Evolutionary conservation across 2,113 vertebrate species (phyloP).

Genomic region (Phalacrocorax brasilianus): DNA sequence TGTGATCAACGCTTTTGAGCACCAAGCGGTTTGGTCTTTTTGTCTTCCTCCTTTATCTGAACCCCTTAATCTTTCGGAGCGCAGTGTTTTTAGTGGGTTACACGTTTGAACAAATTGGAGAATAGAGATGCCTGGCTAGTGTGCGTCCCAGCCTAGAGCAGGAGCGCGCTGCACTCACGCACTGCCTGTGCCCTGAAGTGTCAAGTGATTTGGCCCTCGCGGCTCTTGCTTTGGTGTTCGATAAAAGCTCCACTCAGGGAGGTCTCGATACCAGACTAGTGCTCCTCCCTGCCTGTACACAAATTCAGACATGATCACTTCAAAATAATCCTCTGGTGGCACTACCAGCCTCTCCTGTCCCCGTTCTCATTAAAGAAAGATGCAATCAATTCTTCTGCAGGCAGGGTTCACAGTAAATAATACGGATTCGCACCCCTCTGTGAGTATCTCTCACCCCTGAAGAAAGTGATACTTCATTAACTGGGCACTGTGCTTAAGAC

Average conservation of each 20-base stretch:
- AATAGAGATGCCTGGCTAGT: neutral
- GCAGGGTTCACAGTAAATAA: neutral
- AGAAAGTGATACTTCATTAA: slow-evolving; percentile 40
- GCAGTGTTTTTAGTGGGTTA: neutral
- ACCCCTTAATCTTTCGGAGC: neutral
- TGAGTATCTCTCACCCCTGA: slow-evolving; percentile 18
- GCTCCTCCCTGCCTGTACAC: neutral
- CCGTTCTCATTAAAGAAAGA: slow-evolving; percentile 31
- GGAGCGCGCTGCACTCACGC: neutral
- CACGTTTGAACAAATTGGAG: neutral
- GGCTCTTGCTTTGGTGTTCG: neutral
- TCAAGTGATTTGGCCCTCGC: neutral
- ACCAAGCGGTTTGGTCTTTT: neutral
- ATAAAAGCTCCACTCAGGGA: neutral
- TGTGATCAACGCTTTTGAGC: neutral
- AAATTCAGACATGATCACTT: slow-evolving; percentile 12
- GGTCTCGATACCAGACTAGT: neutral
- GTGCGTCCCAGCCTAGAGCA: neutral
- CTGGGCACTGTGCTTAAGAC: slow-evolving; percentile 16
- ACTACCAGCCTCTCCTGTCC: neutral
- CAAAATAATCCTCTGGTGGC: neutral
- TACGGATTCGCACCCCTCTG: neutral
- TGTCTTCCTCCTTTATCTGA: neutral
- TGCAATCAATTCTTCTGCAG: slow-evolving; percentile 27
- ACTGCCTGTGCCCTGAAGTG: neutral